Evolutionary conservation across 2,113 vertebrate genomes (phyloP), one percentile per base, ranked within the genome.

Genomic region (Crotalus viridis): DNA sequence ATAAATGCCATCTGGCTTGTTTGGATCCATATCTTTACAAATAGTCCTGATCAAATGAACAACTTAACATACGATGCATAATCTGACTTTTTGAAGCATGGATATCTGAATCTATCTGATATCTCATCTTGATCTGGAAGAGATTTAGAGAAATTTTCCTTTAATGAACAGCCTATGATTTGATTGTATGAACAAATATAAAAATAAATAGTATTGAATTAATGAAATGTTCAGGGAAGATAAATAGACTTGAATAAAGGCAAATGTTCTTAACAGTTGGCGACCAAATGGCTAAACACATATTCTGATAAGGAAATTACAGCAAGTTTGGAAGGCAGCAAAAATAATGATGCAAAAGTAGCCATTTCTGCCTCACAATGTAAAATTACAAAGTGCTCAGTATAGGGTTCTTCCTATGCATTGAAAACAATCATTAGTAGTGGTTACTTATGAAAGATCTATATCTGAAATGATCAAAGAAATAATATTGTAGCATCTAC

Each of bases 331-430:
- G n/a, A 81, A 0, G 0, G 0, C 43, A 92, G 12, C 0, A 0
- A 69, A 69, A 69, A 94, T 85, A 90, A 90, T 94, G 94, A 74
- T 22, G 6, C 39, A 52, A 92, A 46, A 0, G 0, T 94, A 69
- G 89, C 90, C 87, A 22, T 39, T 10, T 90, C 33, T 88, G 54
- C 12, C 19, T 93, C 9, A 93, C 90, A 94, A 94, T 85, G 74
- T 87, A 33, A 64, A 21, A 91, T 52, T 93, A 90, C 0, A 2
- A 51, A 3, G 0, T 0, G 0, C 0, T 0, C 93, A 56, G 87
- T 92, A 64, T 39, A 8, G 51, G 26, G 52, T 89, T 59, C 89
- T 4, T 88, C 54, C 51, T 64, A 54, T 57, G 59, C 19, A 24
- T 88, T 56, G 28, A 87, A 93, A 43, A 89, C 59, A 88, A 94